Evolutionary conservation across 2,888 invertebrate genomes (phyloP).

Genomic region (Trachelus troglodyta): DNA sequence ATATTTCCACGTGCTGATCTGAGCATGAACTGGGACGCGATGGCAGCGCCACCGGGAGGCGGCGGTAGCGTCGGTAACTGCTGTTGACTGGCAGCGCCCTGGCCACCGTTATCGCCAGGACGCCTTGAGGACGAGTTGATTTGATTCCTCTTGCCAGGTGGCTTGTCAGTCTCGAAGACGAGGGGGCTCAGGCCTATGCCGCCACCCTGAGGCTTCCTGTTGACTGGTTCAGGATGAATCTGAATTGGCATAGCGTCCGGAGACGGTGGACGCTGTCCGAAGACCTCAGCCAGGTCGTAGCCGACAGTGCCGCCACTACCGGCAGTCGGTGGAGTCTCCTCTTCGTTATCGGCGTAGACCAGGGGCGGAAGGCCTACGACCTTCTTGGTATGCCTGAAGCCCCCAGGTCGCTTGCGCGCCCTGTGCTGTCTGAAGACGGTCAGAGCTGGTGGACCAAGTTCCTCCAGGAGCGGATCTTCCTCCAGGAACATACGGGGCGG

Average conservation of each 20-base stretch:
- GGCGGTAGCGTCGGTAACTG: conserved; percentile 61
- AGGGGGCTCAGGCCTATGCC: conserved; percentile 36
- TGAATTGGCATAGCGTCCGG: not conserved
- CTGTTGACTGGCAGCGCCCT: conserved; percentile 25
- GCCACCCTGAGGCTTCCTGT: conserved; percentile 22
- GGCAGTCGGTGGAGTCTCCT: conserved; percentile 19
- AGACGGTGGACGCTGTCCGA: conserved; percentile 19
- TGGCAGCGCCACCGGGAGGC: conserved; percentile 66
- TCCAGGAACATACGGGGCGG: conserved; percentile 27
- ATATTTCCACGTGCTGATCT: conserved; percentile 80
- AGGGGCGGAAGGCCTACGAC: conserved; percentile 21
- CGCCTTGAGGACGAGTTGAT: conserved; percentile 1
- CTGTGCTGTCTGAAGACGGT: conserved; percentile 15
- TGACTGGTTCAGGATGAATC: too few relatives aligned
- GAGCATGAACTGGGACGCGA: conserved; percentile 83
- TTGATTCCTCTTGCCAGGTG: conserved; percentile 42
- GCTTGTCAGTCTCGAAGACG: conserved; percentile 40
- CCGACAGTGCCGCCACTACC: not conserved
- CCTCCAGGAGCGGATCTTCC: conserved; percentile 41
- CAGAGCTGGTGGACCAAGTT: conserved; percentile 8
- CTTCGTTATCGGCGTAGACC: conserved; percentile 19
- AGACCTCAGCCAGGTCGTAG: conserved; percentile 10
- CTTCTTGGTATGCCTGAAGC: conserved; percentile 16
- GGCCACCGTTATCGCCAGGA: conserved; percentile 16
- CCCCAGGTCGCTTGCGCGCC: conserved; percentile 17